phyloP scores from a whole-genome alignment of 2,113 vertebrate genomes.

The Crotalus viridis region DNA sequence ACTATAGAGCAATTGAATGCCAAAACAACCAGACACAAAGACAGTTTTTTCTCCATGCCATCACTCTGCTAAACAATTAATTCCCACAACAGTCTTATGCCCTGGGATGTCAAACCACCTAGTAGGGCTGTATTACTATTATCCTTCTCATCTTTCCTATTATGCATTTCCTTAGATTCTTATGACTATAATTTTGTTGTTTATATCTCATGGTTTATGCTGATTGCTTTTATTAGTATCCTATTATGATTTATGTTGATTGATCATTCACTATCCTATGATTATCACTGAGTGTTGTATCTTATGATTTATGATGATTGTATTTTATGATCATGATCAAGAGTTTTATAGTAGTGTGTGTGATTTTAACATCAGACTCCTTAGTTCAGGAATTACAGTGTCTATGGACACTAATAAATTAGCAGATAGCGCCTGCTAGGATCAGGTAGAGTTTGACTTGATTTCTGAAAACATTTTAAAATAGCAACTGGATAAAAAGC shows the following conservation, averaged over 20 bases:
- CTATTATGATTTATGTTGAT: background rate
- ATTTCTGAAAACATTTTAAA: background rate
- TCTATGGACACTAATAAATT: background rate
- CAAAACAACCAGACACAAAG: background rate
- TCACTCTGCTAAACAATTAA: background rate
- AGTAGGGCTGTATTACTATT: background rate
- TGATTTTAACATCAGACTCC: background rate
- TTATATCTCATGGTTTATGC: background rate
- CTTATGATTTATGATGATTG: background rate
- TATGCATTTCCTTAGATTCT: background rate
- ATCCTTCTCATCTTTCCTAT: background rate
- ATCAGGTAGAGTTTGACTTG: background rate
- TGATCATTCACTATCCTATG: background rate
- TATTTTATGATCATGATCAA: background rate
- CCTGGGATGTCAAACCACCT: background rate
- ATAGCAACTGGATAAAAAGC: background rate
- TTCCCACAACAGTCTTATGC: background rate
- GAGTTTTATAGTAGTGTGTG: background rate
- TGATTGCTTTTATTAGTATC: background rate
- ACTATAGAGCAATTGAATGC: too few relatives aligned
- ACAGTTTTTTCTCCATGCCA: background rate
- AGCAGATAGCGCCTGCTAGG: background rate
- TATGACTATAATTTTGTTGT: background rate
- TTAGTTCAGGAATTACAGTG: background rate
- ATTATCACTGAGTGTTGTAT: background rate